Conservation (phyloP, 2,888 invertebrate species). For the Lasioglossum leucozonium region DNA sequence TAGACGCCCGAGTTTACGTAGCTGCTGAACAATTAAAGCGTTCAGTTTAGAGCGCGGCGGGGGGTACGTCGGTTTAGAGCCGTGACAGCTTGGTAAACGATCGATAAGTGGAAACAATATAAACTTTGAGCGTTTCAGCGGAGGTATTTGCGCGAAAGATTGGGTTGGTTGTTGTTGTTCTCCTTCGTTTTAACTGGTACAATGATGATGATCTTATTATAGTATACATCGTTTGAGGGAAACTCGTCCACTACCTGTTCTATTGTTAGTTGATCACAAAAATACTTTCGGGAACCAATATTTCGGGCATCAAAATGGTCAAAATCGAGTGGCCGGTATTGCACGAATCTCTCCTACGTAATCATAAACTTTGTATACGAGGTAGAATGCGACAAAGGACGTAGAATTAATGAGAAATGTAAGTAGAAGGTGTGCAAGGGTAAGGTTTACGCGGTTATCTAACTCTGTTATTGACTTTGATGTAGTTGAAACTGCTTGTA, state of each 20-base stretch:
- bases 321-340: too few species aligned
- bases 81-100: not conserved
- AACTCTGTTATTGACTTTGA: not conserved
- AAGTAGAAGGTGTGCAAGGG: not conserved
- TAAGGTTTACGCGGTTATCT: not conserved
- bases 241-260: too few species aligned
- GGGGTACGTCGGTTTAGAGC: not conserved
- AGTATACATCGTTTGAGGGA: not conserved
- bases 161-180: not conserved
- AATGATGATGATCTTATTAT: not conserved
- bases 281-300: too few species aligned
- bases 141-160: not conserved
- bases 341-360: too few species aligned
- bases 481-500: not conserved
- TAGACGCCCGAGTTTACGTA: constrained; percentile 4
- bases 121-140: not conserved
- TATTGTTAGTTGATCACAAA: too few species aligned
- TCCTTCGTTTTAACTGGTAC: not conserved
- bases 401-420: not conserved
- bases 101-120: not conserved
- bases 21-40: not conserved
- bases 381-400: not conserved
- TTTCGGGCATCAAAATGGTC: too few species aligned
- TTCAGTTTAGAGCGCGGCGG: not conserved
- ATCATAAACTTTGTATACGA: too few species aligned